These are phyloP conservation scores for Psococerastis gibbosa DNA, from an alignment of 2,888 invertebrate species.

Conservation along the genomic window DNA sequence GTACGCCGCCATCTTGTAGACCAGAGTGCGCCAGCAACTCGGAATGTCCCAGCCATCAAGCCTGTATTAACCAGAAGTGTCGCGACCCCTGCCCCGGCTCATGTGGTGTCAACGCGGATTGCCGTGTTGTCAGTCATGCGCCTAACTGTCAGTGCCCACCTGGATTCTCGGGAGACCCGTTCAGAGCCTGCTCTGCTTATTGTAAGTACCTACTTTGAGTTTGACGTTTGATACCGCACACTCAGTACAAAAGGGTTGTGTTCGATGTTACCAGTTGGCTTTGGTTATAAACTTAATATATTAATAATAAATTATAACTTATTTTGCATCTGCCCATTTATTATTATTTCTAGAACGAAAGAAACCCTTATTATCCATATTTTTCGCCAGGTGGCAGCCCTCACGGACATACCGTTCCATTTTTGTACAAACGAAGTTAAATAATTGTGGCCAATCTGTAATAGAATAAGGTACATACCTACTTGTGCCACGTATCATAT, in stretches of 20 bases:
- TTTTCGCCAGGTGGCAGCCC: too few relatives aligned
- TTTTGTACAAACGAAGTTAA: too few relatives aligned
- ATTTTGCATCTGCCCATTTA: neutral
- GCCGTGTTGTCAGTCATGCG: constrained; percentile 25
- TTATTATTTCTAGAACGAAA: too few relatives aligned
- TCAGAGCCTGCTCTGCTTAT: constrained; percentile 30
- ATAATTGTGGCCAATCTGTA: too few relatives aligned
- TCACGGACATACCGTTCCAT: too few relatives aligned
- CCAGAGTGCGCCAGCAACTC: constrained; percentile 21
- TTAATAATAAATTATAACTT: constrained; percentile 2
- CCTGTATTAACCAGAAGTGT: constrained; percentile 25
- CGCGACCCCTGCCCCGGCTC: constrained; percentile 24
- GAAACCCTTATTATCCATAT: too few relatives aligned
- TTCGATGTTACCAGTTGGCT: too few relatives aligned
- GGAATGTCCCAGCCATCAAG: constrained; percentile 23
- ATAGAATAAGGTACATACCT: too few relatives aligned
- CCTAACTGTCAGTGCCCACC: constrained; percentile 32
- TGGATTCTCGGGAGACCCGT: constrained; percentile 30
- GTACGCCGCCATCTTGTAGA: constrained; percentile 21
- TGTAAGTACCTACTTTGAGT: constrained; percentile 21
- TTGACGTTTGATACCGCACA: too few relatives aligned
- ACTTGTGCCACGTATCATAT: too few relatives aligned
- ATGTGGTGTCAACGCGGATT: constrained; percentile 23
- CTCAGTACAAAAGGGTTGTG: neutral
- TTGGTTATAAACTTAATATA: neutral